These are phyloP conservation scores for Leucophora obtusa DNA, from an alignment of 2,888 invertebrate genomes.

Conservation along the genomic window DNA sequence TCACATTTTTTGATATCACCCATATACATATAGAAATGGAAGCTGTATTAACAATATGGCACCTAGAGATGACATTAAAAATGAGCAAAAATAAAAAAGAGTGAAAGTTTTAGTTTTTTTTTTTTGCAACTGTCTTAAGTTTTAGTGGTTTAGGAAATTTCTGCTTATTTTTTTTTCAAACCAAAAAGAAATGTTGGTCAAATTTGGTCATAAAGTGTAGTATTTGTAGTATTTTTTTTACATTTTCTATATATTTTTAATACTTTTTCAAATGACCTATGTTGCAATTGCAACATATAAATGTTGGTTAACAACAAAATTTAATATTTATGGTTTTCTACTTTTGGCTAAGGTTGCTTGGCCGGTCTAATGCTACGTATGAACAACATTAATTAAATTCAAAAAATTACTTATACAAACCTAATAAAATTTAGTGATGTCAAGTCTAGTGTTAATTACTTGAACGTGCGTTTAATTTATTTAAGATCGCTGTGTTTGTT, in stretches of 20 bases:
- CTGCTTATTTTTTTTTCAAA: background rate
- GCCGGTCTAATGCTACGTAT: background rate
- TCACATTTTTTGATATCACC: too few relatives aligned
- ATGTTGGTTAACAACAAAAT: background rate
- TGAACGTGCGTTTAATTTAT: slow-evolving; percentile 50
- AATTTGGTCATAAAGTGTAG: slow-evolving; percentile 55
- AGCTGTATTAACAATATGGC: slow-evolving; percentile 26
- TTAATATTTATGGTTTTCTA: background rate
- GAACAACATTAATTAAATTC: slow-evolving; percentile 37
- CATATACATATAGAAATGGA: slow-evolving; percentile 2
- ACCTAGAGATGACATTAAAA: slow-evolving; percentile 56
- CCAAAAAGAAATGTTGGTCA: slow-evolving; percentile 58
- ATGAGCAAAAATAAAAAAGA: slow-evolving; percentile 43
- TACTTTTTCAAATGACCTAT: slow-evolving; percentile 45
- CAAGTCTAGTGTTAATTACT: slow-evolving; percentile 55
- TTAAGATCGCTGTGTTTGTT: slow-evolving; percentile 11
- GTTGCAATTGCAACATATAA: slow-evolving; percentile 31
- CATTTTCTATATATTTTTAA: slow-evolving; percentile 3
- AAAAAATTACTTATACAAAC: background rate
- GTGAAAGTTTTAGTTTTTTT: slow-evolving; percentile 58
- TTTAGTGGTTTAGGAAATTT: slow-evolving; percentile 7
- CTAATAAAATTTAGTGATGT: background rate
- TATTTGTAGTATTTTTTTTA: slow-evolving; percentile 11
- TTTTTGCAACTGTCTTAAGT: slow-evolving; percentile 33
- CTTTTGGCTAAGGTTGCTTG: background rate